Evolutionary conservation across 2,797 vertebrate genomes (phyloP).

Genomic region (Pipistrellus pygmaeus): DNA sequence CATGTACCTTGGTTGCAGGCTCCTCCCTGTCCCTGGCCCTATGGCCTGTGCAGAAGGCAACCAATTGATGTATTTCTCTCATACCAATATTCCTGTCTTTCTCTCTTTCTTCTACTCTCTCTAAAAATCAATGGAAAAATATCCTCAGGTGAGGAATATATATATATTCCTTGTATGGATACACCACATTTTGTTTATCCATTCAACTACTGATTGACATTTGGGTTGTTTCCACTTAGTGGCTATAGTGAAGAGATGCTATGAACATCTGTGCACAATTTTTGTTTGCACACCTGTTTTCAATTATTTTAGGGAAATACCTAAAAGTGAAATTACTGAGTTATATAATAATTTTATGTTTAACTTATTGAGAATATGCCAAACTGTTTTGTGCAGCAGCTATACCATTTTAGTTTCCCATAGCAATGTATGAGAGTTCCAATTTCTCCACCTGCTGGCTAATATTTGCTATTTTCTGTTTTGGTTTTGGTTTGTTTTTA

Average conservation of each 20-base stretch:
- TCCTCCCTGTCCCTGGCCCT: too few relatives aligned
- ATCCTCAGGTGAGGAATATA: too few relatives aligned
- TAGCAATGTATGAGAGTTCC: neutral
- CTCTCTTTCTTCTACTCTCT: too few relatives aligned
- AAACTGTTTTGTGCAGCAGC: neutral
- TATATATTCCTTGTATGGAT: neutral
- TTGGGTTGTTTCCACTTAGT: neutral
- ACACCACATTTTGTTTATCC: neutral
- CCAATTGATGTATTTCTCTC: too few relatives aligned
- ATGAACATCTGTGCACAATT: neutral
- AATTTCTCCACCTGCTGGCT: neutral
- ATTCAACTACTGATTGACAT: neutral
- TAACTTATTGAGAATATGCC: neutral
- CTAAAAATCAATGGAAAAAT: too few relatives aligned
- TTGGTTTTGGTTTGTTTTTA: neutral
- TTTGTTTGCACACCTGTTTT: constrained; percentile 23
- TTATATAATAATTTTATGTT: constrained; percentile 13
- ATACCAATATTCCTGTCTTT: too few relatives aligned
- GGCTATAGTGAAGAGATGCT: neutral
- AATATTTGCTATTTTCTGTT: neutral
- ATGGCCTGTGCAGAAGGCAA: too few relatives aligned
- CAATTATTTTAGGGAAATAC: neutral
- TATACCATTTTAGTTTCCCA: constrained; percentile 1
- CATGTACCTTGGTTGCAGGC: too few relatives aligned
- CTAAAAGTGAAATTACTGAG: neutral